These are phyloP conservation scores for Cnemophilus loriae DNA, from an alignment of 2,113 vertebrate species.

Conservation along the genomic window DNA sequence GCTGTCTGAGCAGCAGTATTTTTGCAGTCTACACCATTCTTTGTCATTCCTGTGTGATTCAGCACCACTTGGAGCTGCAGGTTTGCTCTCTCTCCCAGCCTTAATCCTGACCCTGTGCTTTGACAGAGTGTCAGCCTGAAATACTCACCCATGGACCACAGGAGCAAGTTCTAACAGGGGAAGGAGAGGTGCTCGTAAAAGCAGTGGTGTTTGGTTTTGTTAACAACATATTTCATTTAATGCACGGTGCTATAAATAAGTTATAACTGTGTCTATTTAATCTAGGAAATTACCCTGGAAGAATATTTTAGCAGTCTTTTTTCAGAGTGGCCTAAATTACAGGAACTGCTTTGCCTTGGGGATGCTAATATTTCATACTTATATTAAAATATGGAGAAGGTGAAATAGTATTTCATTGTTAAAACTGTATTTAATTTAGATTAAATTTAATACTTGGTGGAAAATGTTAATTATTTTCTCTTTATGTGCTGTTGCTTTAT, in stretches of 20 bases:
- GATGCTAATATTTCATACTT: not conserved
- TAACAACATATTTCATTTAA: not conserved
- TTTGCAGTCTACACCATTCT: not conserved
- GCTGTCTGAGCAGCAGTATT: not conserved
- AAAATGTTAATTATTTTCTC: constrained; percentile 9
- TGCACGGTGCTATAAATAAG: not conserved
- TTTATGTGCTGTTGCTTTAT: not conserved
- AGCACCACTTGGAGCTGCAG: not conserved
- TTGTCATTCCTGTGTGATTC: not conserved
- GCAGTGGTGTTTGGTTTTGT: not conserved
- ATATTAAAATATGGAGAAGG: not conserved
- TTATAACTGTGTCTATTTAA: not conserved
- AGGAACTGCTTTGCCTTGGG: not conserved
- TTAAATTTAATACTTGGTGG: not conserved
- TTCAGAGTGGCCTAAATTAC: not conserved
- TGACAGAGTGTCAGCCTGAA: not conserved
- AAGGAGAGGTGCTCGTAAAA: not conserved
- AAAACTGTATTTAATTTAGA: not conserved
- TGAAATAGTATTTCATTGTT: not conserved
- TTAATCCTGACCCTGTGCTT: not conserved
- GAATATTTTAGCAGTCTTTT: not conserved
- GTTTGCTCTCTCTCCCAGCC: not conserved
- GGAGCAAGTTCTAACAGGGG: not conserved
- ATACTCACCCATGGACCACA: not conserved
- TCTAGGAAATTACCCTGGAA: not conserved